Evolutionary conservation across 2,888 invertebrate genomes (phyloP).

Genomic region (Xestia sexstrigata): DNA sequence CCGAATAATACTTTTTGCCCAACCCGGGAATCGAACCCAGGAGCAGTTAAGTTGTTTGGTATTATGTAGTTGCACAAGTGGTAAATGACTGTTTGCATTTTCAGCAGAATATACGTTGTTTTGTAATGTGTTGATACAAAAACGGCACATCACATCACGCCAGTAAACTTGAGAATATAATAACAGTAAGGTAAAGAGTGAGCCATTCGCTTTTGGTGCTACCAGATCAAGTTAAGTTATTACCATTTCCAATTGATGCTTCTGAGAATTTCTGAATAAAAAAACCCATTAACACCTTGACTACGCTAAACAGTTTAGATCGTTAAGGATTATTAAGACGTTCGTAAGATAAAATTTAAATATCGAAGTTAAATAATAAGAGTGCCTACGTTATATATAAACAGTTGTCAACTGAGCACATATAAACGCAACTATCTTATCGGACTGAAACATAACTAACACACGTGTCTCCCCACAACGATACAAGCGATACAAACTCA

Average conservation of each 20-base stretch:
- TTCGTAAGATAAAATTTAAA: neutral
- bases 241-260: neutral
- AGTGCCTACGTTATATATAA: neutral
- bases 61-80: too few species aligned
- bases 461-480: neutral
- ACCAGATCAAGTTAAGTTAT: neutral
- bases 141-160: too few species aligned
- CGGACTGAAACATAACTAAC: neutral
- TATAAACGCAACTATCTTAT: neutral
- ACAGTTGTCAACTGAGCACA: neutral
- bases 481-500: conserved; percentile 20
- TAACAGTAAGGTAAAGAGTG: neutral
- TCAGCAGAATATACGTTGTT: too few species aligned
- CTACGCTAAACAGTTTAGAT: neutral
- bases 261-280: neutral
- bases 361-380: neutral
- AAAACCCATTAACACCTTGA: neutral
- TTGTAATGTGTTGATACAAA: too few species aligned
- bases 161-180: too few species aligned
- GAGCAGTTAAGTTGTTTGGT: neutral
- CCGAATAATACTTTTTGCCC: too few species aligned
- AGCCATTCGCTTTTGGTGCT: neutral
- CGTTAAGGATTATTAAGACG: neutral
- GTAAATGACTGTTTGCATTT: too few species aligned
- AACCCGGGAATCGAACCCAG: neutral